Conservation (phyloP, 2,888 invertebrate species). For the Microdon myrmicae region DNA sequence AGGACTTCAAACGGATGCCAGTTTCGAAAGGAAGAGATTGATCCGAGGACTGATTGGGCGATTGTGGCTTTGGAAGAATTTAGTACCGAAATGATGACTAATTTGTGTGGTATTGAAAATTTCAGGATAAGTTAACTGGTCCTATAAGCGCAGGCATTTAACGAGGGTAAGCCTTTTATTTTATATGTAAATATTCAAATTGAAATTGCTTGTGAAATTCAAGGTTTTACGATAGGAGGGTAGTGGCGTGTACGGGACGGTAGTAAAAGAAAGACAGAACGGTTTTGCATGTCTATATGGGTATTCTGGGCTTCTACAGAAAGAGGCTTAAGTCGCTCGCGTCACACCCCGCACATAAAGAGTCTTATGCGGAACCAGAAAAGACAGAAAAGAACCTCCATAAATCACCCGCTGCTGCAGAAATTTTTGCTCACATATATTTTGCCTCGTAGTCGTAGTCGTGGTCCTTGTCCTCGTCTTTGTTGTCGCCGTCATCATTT, state of each 20-base stretch:
- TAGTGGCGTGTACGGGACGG: too few relatives aligned
- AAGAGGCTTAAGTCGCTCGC: neutral
- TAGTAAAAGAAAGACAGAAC: neutral
- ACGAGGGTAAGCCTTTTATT: slow-evolving; percentile 11
- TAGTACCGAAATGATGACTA: too few relatives aligned
- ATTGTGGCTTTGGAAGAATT: slow-evolving; percentile 3
- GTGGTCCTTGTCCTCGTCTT: too few relatives aligned
- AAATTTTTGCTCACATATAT: slow-evolving; percentile 26
- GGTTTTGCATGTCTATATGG: neutral
- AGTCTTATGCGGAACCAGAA: slow-evolving; percentile 11
- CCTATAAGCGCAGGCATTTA: too few relatives aligned
- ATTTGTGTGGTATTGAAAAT: slow-evolving; percentile 32
- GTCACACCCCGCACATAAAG: slow-evolving; percentile 26
- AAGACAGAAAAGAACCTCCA: slow-evolving; percentile 42
- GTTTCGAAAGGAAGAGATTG: too few relatives aligned
- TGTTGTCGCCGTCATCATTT: neutral
- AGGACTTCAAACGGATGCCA: neutral
- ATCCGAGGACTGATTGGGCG: neutral
- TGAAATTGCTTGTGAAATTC: too few relatives aligned
- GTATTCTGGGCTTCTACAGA: too few relatives aligned
- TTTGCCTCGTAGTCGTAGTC: too few relatives aligned
- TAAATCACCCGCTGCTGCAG: slow-evolving; percentile 45
- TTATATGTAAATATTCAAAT: too few relatives aligned
- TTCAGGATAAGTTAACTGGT: too few relatives aligned
- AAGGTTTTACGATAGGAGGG: too few relatives aligned